Evolutionary conservation across 1,140 invertebrate genomes (phyloP), one percentile per base, ranked within the genome.

Genomic region (Drepana arcuata): DNA sequence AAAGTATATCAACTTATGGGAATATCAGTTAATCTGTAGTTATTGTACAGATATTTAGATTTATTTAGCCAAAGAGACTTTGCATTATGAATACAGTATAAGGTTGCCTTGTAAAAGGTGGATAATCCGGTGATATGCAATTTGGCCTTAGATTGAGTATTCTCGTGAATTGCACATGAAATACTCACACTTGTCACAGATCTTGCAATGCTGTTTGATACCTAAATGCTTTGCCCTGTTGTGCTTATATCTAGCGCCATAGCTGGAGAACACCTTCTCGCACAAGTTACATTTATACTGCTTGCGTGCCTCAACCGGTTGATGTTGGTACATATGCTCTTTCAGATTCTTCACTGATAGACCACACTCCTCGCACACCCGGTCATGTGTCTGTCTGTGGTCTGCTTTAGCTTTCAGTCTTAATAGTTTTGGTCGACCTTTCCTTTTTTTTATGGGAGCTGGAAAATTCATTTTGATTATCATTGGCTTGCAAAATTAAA

Each of bases 321-420:
- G 24, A 23, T 78, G 73, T 10, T 28, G 25, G 2, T 15, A 16
- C 16, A 60, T 44, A 23, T 78, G 75, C 3, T 49, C 37, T 13
- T 60, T 64, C 13, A 80, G 28, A 29, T 75, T 64, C 5, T 38
- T 46, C 1, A 80, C 71, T 9, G 37, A 45, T 37, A 67, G 65
- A 2, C 75, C 75, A 50, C 75, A 80, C 16, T 70, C 65, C n/a
- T 71, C 69, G 35, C 72, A 77, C 7, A 77, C 34, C 34, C 35
- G 26, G n/a, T n/a, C n/a, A n/a, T n/a, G n/a, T n/a, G n/a, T n/a
- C n/a, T n/a, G n/a, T n/a, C n/a, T n/a, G n/a, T n/a, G n/a, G n/a
- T n/a, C n/a, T n/a, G n/a, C n/a, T n/a, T n/a, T n/a, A n/a, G n/a
- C n/a, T n/a, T n/a, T n/a, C n/a, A n/a, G n/a, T n/a, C n/a, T n/a